phyloP scores from a whole-genome alignment of 2,888 invertebrate species.

The Clivina fossor region DNA sequence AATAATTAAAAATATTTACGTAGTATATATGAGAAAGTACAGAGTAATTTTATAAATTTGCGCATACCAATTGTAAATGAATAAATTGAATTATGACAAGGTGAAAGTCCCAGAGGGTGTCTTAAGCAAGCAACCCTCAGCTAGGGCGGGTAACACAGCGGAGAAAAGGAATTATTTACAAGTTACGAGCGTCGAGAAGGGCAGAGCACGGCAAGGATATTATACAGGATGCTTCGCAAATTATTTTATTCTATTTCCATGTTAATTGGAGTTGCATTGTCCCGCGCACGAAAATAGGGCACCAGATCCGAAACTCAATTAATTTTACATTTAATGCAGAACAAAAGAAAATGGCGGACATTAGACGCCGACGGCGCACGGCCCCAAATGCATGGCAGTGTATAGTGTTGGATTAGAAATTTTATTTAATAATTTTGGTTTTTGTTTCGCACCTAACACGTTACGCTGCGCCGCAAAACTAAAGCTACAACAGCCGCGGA shows the following conservation, averaged over 20 bases:
- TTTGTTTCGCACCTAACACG: slow-evolving; percentile 21
- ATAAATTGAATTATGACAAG: neutral
- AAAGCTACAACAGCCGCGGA: slow-evolving; percentile 15
- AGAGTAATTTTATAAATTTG: neutral
- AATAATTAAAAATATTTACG: too few relatives aligned
- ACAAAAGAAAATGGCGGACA: slow-evolving; percentile 29
- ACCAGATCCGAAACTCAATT: slow-evolving; percentile 25
- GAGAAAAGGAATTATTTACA: too few relatives aligned
- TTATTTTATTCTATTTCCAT: slow-evolving; percentile 46
- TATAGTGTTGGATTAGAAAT: slow-evolving; percentile 20
- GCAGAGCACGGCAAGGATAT: slow-evolving; percentile 16
- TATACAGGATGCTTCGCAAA: slow-evolving; percentile 37
- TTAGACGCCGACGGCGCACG: slow-evolving; percentile 4
- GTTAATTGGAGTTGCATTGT: slow-evolving; percentile 45
- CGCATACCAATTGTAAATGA: neutral
- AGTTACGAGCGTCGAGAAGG: neutral
- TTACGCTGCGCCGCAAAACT: neutral
- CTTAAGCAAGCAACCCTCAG: neutral
- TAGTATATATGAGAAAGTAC: neutral
- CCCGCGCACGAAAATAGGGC: slow-evolving; percentile 34
- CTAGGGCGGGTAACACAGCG: too few relatives aligned
- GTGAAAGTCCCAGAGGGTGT: neutral
- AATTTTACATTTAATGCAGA: slow-evolving; percentile 29
- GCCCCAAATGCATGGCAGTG: too few relatives aligned
- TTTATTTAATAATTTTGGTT: slow-evolving; percentile 27